Conservation (phyloP, 2,797 vertebrate genomes). For the Micropoecilia bifurca region DNA sequence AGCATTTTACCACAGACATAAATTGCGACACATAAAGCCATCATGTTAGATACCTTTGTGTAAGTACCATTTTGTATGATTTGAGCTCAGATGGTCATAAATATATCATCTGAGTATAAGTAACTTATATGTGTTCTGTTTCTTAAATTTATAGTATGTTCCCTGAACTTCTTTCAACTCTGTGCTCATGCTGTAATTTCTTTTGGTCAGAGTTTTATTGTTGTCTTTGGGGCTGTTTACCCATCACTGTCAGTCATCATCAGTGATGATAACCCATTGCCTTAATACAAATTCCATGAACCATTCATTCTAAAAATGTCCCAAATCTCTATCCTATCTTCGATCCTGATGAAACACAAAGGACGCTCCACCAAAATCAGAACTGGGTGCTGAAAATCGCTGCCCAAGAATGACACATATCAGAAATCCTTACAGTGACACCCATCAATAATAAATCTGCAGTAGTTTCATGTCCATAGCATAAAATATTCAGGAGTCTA, state of each 20-base stretch:
- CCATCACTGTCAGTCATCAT: conserved; percentile 9
- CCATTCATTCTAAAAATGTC: neutral
- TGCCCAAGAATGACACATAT: conserved; percentile 52
- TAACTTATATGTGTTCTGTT: conserved; percentile 34
- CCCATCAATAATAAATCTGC: conserved; percentile 78
- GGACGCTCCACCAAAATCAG: conserved; percentile 63
- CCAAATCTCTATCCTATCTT: neutral
- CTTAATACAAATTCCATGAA: conserved; percentile 4
- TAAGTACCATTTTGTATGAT: conserved; percentile 15
- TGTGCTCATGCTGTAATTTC: neutral
- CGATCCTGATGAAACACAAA: conserved; percentile 2
- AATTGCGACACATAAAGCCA: conserved; percentile 56
- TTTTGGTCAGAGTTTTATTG: conserved; percentile 46
- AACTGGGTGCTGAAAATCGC: conserved; percentile 49
- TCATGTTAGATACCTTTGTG: conserved; percentile 16
- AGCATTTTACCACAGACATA: conserved; percentile 49
- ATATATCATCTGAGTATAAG: conserved; percentile 19
- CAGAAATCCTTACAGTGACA: conserved; percentile 66
- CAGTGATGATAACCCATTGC: neutral
- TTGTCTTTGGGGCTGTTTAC: conserved; percentile 11
- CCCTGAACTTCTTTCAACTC: neutral
- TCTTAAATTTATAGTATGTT: conserved; percentile 25
- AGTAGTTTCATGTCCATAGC: conserved; percentile 57
- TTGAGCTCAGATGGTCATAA: conserved; percentile 29
- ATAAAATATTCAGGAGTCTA: conserved; percentile 76